Percentiles rank a stretch among this genome's conserved stretches.
Evolutionary conservation across 2,113 vertebrate genomes (phyloP).

Genomic region (Carlito syrichta): DNA sequence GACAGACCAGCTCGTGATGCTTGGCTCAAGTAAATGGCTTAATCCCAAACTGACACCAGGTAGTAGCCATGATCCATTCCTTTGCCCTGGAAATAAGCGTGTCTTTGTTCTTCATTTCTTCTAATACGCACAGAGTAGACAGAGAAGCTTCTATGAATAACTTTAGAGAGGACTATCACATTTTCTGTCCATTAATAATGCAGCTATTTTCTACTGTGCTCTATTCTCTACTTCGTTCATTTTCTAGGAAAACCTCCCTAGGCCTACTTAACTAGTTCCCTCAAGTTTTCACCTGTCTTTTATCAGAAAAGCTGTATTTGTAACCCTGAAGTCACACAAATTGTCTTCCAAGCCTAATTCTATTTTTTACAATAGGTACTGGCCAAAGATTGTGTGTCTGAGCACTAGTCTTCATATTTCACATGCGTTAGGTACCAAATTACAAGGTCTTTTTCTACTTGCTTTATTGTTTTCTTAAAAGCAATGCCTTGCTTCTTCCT

Average conservation of each 20-base stretch:
- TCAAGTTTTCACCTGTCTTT: slow-evolving; percentile 68
- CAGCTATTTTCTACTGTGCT: slow-evolving; percentile 61
- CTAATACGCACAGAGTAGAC: background rate
- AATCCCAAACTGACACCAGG: slow-evolving; percentile 37
- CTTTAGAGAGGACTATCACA: slow-evolving; percentile 66
- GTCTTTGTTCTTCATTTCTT: slow-evolving; percentile 19
- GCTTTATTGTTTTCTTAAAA: slow-evolving; percentile 58
- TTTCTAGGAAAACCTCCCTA: slow-evolving; percentile 71
- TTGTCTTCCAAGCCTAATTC: slow-evolving; percentile 45
- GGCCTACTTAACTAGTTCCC: slow-evolving; percentile 67
- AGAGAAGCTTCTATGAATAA: slow-evolving; percentile 51
- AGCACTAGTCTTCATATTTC: slow-evolving; percentile 62
- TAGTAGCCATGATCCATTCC: background rate
- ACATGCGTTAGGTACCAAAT: slow-evolving; percentile 56
- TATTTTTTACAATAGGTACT: slow-evolving; percentile 36
- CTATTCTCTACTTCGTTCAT: slow-evolving; percentile 51
- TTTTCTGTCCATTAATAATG: slow-evolving; percentile 74
- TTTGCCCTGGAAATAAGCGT: background rate
- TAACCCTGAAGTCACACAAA: slow-evolving; percentile 54
- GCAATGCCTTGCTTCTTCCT: slow-evolving; percentile 71
- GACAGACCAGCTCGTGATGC: background rate
- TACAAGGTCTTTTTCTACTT: slow-evolving; percentile 57
- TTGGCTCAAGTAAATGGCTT: background rate
- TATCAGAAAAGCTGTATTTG: slow-evolving; percentile 14
- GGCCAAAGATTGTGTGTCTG: slow-evolving; percentile 30